Percentiles rank a stretch among this genome's conserved stretches.
Conservation (phyloP, 2,113 vertebrate species). For the Cnemophilus loriae region DNA sequence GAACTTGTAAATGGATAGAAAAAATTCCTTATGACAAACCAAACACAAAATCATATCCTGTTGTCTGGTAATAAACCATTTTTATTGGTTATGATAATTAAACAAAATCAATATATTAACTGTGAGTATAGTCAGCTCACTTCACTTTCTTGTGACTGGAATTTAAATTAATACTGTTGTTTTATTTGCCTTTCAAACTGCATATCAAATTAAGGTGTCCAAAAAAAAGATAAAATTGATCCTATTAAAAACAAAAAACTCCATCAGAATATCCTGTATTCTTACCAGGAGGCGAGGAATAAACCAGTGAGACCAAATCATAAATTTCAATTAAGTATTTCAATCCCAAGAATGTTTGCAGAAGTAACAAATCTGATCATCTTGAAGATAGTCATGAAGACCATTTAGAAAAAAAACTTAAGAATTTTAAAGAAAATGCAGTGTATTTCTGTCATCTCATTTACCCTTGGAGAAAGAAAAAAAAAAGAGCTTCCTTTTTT, state of each 20-base stretch:
- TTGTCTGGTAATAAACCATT: not conserved
- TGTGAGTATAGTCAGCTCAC: not conserved
- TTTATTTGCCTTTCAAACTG: not conserved
- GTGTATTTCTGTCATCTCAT: not conserved
- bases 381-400: not conserved
- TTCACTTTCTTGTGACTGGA: not conserved
- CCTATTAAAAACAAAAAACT: not conserved
- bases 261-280: not conserved
- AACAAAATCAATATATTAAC: not conserved
- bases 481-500: not conserved
- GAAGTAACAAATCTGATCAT: not conserved
- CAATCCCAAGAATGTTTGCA: not conserved
- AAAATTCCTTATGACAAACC: not conserved
- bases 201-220: not conserved
- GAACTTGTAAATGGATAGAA: not conserved
- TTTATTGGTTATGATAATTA: not conserved
- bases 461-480: rapidly evolving
- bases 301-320: not conserved
- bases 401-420: rapidly evolving
- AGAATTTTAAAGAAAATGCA: not conserved
- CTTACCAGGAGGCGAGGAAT: not conserved
- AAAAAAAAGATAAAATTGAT: not conserved
- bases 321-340: not conserved
- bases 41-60: not conserved
- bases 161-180: not conserved